Percentiles rank a stretch among this genome's conserved stretches.
These are phyloP conservation scores for Petrophora chlorosata DNA, from an alignment of 2,888 invertebrate species.

Conservation along the genomic window DNA sequence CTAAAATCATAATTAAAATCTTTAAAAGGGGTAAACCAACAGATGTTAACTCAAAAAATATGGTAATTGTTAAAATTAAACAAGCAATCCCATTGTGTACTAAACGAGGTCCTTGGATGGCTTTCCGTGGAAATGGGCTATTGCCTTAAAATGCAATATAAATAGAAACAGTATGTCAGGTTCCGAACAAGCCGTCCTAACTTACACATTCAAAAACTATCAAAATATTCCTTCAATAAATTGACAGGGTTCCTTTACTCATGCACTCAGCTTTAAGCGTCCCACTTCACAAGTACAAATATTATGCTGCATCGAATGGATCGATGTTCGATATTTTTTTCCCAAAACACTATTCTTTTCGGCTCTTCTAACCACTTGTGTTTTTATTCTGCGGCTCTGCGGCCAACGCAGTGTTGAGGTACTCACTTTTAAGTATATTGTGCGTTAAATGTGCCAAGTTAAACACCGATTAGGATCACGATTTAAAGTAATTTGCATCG, in stretches of 20 bases:
- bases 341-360: too few species aligned
- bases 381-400: too few species aligned
- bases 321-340: too few species aligned
- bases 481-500: slow-evolving; percentile 73
- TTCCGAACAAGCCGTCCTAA: too few species aligned
- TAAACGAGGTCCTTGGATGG: slow-evolving; percentile 55
- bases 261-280: too few species aligned
- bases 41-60: slow-evolving; percentile 65
- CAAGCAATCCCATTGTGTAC: slow-evolving; percentile 69
- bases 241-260: too few species aligned
- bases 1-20: slow-evolving; percentile 55
- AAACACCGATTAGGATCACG: slow-evolving; percentile 48
- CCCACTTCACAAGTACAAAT: too few species aligned
- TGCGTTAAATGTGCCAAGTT: slow-evolving; percentile 25
- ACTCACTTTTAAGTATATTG: slow-evolving; percentile 9
- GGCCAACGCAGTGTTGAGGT: too few species aligned
- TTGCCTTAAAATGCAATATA: slow-evolving; percentile 66
- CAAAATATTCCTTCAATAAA: too few species aligned
- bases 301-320: too few species aligned
- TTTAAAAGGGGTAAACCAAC: slow-evolving; percentile 59
- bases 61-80: slow-evolving; percentile 72
- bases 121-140: slow-evolving; percentile 66
- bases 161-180: slow-evolving; percentile 42
- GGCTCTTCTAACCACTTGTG: too few species aligned
- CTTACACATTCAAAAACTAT: too few species aligned